Conservation (phyloP, 1,140 invertebrate genomes). For the Drosophila takahashii region DNA sequence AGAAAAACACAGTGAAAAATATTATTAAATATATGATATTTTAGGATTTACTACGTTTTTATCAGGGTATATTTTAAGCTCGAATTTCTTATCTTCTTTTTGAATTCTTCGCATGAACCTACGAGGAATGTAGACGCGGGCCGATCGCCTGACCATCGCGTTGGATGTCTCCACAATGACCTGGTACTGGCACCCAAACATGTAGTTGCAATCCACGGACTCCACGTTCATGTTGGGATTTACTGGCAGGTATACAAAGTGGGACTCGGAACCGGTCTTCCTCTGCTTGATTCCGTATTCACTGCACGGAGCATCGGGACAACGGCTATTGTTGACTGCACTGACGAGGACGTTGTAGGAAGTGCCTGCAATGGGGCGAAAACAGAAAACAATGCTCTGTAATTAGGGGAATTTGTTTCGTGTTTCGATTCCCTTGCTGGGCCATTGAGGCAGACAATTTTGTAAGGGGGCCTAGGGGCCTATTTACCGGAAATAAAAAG, state of each 20-base stretch:
- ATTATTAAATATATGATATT: too few species aligned
- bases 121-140: slow-evolving; percentile 65
- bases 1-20: too few species aligned
- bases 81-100: too few species aligned
- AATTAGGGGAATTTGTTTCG: background rate
- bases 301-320: slow-evolving; percentile 71
- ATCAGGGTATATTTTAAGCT: too few species aligned
- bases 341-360: slow-evolving; percentile 74
- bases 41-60: too few species aligned
- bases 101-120: background rate
- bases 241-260: slow-evolving; percentile 54
- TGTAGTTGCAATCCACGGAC: slow-evolving; percentile 70
- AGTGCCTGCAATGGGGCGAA: slow-evolving; percentile 43
- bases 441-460: too few species aligned
- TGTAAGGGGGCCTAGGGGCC: too few species aligned
- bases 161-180: slow-evolving; percentile 77
- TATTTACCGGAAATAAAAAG: background rate
- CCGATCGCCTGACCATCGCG: slow-evolving; percentile 44
- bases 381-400: background rate
- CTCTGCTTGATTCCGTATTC: slow-evolving; percentile 71
- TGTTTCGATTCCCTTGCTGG: too few species aligned
- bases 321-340: slow-evolving; percentile 66
- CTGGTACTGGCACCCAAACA: slow-evolving; percentile 76
- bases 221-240: slow-evolving; percentile 70
- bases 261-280: background rate